Conservation (phyloP, 2,888 invertebrate genomes). For the Lycaena phlaeas region DNA sequence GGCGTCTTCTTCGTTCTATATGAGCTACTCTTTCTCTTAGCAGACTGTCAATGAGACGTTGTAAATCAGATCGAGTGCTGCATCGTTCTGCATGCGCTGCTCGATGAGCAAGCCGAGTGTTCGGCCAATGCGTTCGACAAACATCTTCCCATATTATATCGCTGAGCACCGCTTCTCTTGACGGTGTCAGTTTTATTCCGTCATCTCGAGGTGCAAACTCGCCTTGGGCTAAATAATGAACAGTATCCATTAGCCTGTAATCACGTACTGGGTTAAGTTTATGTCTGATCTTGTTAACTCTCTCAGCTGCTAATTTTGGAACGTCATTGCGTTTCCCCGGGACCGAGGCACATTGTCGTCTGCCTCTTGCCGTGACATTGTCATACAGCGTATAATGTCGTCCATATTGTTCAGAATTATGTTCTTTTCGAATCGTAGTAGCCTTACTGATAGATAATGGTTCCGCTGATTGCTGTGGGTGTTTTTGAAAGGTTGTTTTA, state of each 20-base stretch:
- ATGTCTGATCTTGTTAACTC: slow-evolving; percentile 58
- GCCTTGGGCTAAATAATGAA: slow-evolving; percentile 64
- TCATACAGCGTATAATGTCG: slow-evolving; percentile 62
- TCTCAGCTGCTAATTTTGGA: slow-evolving; percentile 53
- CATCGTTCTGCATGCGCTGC: slow-evolving; percentile 41
- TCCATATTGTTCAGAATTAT: slow-evolving; percentile 61
- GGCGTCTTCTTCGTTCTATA: slow-evolving; percentile 52
- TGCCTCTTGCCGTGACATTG: slow-evolving; percentile 55
- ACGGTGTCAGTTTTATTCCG: slow-evolving; percentile 61
- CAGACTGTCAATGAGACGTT: slow-evolving; percentile 54
- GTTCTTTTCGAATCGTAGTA: slow-evolving; percentile 53
- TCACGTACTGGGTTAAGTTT: slow-evolving; percentile 62
- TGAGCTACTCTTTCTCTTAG: slow-evolving; percentile 58
- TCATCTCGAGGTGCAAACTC: slow-evolving; percentile 66
- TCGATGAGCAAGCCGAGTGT: slow-evolving; percentile 49
- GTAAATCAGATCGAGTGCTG: slow-evolving; percentile 48
- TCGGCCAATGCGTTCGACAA: slow-evolving; percentile 65
- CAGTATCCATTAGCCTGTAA: slow-evolving; percentile 63
- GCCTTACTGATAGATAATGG: slow-evolving; percentile 50
- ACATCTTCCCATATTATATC: slow-evolving; percentile 68
- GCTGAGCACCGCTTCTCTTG: slow-evolving; percentile 61
- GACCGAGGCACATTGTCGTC: slow-evolving; percentile 56
- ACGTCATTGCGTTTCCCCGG: slow-evolving; percentile 52
- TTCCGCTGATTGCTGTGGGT: slow-evolving; percentile 43
- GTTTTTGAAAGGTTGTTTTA: slow-evolving; percentile 57